phyloP scores from a whole-genome alignment of 2,888 invertebrate species.

The Drosophila nigritarsus region DNA sequence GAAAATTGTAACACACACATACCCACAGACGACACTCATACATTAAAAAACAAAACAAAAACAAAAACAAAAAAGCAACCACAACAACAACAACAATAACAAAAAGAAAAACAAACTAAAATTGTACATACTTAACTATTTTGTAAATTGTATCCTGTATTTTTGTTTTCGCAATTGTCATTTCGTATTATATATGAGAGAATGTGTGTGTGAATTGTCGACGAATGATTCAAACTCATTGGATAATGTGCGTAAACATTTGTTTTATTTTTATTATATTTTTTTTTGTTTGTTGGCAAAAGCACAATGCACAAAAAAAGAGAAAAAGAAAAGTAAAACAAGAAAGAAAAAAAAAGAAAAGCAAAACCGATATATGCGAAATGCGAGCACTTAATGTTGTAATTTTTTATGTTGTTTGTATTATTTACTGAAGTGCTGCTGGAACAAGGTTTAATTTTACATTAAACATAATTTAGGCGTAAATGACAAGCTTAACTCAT shows the following conservation, averaged over 20 bases:
- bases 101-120: conserved; percentile 24
- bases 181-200: conserved; percentile 53
- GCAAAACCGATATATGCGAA: conserved; percentile 16
- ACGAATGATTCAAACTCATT: conserved; percentile 33
- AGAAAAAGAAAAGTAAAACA: conserved; percentile 5
- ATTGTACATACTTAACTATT: conserved; percentile 77
- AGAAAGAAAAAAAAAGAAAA: conserved; percentile 26
- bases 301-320: conserved; percentile 42
- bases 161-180: conserved; percentile 64
- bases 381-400: conserved; percentile 63
- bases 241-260: conserved; percentile 17
- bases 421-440: conserved; percentile 74
- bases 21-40: conserved; percentile 25
- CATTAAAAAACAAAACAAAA: background rate
- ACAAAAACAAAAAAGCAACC: conserved; percentile 9
- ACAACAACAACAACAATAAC: conserved; percentile 3
- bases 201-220: conserved; percentile 29
- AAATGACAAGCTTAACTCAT: conserved; percentile 76
- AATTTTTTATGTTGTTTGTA: conserved; percentile 76
- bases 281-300: conserved; percentile 14
- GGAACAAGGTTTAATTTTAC: conserved; percentile 71
- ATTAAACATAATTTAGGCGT: conserved; percentile 75
- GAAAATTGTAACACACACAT: conserved; percentile 16
- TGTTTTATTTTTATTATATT: conserved; percentile 25
- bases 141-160: conserved; percentile 73